phyloP scores from a whole-genome alignment of 2,113 vertebrate species.

The Acanthisitta chloris region DNA sequence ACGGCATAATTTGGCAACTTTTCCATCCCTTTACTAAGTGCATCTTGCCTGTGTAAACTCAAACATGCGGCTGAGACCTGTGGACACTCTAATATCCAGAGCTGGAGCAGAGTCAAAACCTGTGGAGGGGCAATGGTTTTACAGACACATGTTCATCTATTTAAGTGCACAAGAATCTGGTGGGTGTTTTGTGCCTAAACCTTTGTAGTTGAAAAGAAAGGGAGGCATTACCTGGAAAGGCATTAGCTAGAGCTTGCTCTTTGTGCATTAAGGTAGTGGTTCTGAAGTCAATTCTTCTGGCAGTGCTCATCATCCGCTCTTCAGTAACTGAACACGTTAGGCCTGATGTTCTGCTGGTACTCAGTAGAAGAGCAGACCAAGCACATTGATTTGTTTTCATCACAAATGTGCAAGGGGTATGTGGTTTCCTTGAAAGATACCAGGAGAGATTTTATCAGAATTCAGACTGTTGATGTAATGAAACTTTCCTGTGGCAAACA shows the following conservation, averaged over 20 bases:
- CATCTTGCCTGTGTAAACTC: neutral
- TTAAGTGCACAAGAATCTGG: neutral
- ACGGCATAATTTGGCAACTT: neutral
- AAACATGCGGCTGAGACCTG: neutral
- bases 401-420: neutral
- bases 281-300: neutral
- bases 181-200: neutral
- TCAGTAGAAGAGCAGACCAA: neutral
- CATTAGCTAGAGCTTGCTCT: neutral
- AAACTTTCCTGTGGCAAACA: constrained; percentile 19
- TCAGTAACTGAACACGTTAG: neutral
- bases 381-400: neutral
- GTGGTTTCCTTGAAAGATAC: neutral
- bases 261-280: neutral
- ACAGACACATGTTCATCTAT: neutral
- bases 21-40: neutral
- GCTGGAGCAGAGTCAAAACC: neutral
- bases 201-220: neutral
- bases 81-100: neutral
- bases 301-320: neutral
- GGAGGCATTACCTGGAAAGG: neutral
- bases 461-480: neutral
- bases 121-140: neutral
- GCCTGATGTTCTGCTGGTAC: neutral
- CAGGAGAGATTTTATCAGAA: neutral